Conservation (phyloP, 2,888 invertebrate genomes). For the Lingula anatina region DNA sequence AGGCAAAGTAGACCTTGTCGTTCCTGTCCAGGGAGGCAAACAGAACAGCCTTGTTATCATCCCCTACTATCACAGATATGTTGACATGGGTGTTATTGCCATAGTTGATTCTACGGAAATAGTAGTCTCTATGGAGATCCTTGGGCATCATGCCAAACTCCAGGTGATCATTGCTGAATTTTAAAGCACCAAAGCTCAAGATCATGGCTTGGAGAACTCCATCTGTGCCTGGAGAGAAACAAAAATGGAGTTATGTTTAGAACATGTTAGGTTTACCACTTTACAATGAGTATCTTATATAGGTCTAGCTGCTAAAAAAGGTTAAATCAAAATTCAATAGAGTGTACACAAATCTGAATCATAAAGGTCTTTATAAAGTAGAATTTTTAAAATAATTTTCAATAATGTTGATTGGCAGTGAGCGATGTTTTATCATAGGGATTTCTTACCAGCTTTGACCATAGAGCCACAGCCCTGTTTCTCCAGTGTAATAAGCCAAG, state of each 20-base stretch:
- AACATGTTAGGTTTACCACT: too few species aligned
- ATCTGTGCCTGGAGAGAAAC: conserved; percentile 60
- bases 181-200: conserved; percentile 78
- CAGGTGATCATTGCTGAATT: conserved; percentile 83
- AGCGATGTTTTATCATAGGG: neutral
- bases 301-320: too few species aligned
- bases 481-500: conserved; percentile 83
- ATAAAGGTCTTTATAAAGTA: too few species aligned
- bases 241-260: too few species aligned
- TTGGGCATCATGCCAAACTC: conserved; percentile 88
- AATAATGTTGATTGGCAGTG: neutral
- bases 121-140: conserved; percentile 79
- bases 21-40: conserved; percentile 63
- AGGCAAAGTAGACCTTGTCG: conserved; percentile 76
- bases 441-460: conserved; percentile 49
- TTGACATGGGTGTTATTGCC: conserved; percentile 77
- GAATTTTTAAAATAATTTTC: too few species aligned
- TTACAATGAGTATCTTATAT: too few species aligned
- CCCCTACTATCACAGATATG: conserved; percentile 75
- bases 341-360: too few species aligned
- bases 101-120: conserved; percentile 56
- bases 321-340: too few species aligned
- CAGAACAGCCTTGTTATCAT: conserved; percentile 54
- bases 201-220: conserved; percentile 87
- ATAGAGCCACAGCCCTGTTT: conserved; percentile 62